These are phyloP conservation scores for Spheniscus humboldti DNA, from an alignment of 2,797 vertebrate species.

Conservation along the genomic window DNA sequence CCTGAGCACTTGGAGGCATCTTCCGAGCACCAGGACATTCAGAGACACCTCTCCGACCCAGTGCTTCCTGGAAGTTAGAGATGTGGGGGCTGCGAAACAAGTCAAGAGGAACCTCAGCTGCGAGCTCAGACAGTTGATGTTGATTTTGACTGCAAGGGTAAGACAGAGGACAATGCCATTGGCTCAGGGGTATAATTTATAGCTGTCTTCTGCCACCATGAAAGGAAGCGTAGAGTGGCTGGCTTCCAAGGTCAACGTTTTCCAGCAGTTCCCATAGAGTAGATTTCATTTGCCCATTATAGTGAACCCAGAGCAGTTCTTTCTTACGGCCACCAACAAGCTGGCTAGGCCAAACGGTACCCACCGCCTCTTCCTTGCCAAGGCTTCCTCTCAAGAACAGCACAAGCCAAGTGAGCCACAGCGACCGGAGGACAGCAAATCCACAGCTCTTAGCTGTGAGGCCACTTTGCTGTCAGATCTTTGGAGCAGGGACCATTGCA, in stretches of 20 bases:
- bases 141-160: constrained; percentile 13
- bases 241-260: constrained; percentile 38
- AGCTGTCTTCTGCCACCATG: constrained; percentile 46
- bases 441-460: fast-evolving
- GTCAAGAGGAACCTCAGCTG: constrained; percentile 43
- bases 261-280: constrained; percentile 54
- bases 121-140: not conserved
- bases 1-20: constrained; percentile 85
- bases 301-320: not conserved
- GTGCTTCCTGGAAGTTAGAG: constrained; percentile 84
- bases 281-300: constrained; percentile 52
- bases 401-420: not conserved
- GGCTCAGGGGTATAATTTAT: constrained; percentile 41
- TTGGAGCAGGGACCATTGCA: not conserved
- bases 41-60: constrained; percentile 89
- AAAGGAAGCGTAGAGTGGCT: constrained; percentile 28
- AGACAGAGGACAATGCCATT: constrained; percentile 32
- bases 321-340: not conserved
- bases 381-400: not conserved
- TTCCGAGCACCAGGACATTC: constrained; percentile 80
- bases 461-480: not conserved
- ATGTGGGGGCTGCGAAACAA: not conserved
- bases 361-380: constrained; percentile 1
- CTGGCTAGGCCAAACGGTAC: not conserved
- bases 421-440: not conserved